These are phyloP conservation scores for Oriolus oriolus DNA, from an alignment of 2,113 vertebrate genomes.

Conservation along the genomic window DNA sequence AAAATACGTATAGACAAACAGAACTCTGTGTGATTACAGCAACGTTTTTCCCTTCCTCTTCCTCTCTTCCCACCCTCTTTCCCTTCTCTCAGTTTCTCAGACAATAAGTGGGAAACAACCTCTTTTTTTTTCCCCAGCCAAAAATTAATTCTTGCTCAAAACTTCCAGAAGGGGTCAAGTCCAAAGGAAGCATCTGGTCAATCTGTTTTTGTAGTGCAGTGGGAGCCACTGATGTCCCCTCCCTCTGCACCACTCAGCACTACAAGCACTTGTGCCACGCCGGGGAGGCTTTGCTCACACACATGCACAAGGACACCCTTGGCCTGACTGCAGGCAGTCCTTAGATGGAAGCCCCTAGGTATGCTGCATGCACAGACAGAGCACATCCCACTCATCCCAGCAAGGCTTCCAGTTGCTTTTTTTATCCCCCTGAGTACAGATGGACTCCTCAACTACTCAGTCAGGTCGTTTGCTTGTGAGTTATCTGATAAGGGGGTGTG, in stretches of 20 bases:
- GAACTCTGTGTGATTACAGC: not conserved
- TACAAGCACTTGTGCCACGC: not conserved
- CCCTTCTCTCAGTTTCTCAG: slow-evolving; percentile 22
- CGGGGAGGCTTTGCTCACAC: not conserved
- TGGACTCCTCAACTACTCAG: not conserved
- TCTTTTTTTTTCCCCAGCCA: not conserved
- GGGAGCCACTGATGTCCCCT: not conserved
- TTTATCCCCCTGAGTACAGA: not conserved
- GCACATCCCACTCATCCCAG: not conserved
- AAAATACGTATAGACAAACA: not conserved
- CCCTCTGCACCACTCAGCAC: not conserved
- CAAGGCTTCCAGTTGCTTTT: not conserved
- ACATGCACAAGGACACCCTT: fast-evolving
- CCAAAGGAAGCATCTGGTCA: slow-evolving; percentile 50
- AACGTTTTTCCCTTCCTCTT: slow-evolving; percentile 22
- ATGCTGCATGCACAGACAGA: not conserved
- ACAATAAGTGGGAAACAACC: slow-evolving; percentile 41
- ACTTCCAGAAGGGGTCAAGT: slow-evolving; percentile 2
- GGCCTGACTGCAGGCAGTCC: not conserved
- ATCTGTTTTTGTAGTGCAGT: not conserved
- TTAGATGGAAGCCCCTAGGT: not conserved
- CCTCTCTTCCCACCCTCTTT: not conserved
- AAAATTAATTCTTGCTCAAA: slow-evolving; percentile 35
- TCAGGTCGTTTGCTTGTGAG: not conserved
- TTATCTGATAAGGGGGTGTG: not conserved